phyloP scores from a whole-genome alignment of 2,888 invertebrate species.

The Macropis europaea region DNA sequence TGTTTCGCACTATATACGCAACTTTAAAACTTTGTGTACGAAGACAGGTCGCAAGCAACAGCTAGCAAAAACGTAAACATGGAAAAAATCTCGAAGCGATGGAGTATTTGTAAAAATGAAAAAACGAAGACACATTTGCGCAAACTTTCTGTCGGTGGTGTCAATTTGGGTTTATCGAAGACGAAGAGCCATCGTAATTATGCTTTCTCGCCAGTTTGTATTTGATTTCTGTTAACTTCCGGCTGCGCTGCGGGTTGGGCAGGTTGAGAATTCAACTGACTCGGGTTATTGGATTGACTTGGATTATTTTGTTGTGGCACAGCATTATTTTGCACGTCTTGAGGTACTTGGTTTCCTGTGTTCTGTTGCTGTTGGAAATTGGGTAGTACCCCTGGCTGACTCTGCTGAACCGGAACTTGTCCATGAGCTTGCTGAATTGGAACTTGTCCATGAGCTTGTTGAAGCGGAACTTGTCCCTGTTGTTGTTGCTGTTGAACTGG shows the following conservation, averaged over 20 bases:
- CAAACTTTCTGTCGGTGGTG: neutral
- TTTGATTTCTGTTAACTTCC: slow-evolving; percentile 29
- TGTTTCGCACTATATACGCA: neutral
- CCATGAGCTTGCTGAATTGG: slow-evolving; percentile 22
- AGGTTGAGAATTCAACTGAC: slow-evolving; percentile 49
- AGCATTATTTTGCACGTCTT: slow-evolving; percentile 41
- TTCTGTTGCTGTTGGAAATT: slow-evolving; percentile 14
- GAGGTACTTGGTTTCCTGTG: slow-evolving; percentile 47
- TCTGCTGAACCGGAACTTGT: too few species aligned
- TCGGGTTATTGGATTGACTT: slow-evolving; percentile 62
- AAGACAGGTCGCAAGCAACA: neutral
- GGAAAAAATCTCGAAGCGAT: neutral
- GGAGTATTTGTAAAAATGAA: too few species aligned
- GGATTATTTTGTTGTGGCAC: slow-evolving; percentile 42
- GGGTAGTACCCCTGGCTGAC: too few species aligned
- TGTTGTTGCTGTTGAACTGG: slow-evolving; percentile 59
- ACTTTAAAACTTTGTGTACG: neutral
- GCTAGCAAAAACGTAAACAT: neutral
- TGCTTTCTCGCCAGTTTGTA: slow-evolving; percentile 35
- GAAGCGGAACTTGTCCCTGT: slow-evolving; percentile 20
- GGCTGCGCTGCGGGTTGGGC: slow-evolving; percentile 31
- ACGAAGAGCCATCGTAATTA: slow-evolving; percentile 12
- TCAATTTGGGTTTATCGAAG: neutral
- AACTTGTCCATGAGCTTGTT: slow-evolving; percentile 26
- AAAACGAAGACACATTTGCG: neutral